Evolutionary conservation across 2,888 invertebrate genomes (phyloP).

Genomic region (Ophioninae sp.): DNA sequence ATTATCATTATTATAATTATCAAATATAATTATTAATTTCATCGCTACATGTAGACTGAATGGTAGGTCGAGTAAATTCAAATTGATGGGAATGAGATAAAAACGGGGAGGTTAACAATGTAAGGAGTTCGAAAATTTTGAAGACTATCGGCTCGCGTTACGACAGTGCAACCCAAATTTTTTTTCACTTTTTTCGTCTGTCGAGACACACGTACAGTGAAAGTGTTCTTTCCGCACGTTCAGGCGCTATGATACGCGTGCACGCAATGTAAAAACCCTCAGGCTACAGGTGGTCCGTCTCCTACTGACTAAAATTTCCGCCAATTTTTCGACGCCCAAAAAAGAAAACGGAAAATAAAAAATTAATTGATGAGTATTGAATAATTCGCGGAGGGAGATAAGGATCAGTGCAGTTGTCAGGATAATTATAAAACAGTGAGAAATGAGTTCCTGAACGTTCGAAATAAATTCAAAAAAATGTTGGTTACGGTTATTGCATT

Average conservation of each 20-base stretch:
- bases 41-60: no score
- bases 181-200: conserved; percentile 35
- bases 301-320: conserved; percentile 28
- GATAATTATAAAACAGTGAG: neutral
- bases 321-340: conserved; percentile 9
- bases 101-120: neutral
- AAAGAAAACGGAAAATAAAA: neutral
- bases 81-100: neutral
- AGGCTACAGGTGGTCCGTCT: conserved; percentile 14
- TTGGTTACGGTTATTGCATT: no score
- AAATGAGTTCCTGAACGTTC: neutral
- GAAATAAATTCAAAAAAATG: no score
- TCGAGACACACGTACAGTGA: conserved; percentile 51
- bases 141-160: conserved; percentile 36
- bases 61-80: no score
- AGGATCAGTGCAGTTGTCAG: neutral
- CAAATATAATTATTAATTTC: no score
- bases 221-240: conserved; percentile 50
- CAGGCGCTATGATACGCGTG: conserved; percentile 45
- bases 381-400: neutral
- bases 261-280: conserved; percentile 44
- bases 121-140: neutral
- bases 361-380: neutral
- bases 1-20: no score
- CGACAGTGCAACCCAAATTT: conserved; percentile 50